Evolutionary conservation across 2,888 invertebrate species (phyloP).

Genomic region (Archaeoteleia sp.): DNA sequence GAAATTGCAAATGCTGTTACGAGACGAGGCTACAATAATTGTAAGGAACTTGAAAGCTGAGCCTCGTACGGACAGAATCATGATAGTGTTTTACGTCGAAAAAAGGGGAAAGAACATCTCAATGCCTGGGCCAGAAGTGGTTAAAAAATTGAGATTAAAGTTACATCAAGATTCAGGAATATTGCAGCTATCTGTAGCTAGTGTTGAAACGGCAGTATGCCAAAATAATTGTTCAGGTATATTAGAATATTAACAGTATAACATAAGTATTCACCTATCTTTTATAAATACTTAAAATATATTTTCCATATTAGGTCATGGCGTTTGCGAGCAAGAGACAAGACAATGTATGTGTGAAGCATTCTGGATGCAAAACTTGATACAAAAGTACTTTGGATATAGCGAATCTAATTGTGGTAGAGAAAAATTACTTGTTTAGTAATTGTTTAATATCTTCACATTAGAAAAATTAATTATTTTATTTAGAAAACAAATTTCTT

Average conservation of each 20-base stretch:
- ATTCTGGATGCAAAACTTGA: constrained; percentile 95
- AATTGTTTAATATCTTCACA: neutral
- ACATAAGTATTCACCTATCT: neutral
- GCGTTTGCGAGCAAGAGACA: constrained; percentile 88
- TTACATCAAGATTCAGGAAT: constrained; percentile 83
- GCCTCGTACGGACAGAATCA: constrained; percentile 75
- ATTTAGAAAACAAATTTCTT: constrained; percentile 5
- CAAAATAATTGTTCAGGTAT: constrained; percentile 92
- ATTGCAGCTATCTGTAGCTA: constrained; percentile 83
- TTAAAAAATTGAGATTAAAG: constrained; percentile 81
- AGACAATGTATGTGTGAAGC: constrained; percentile 93
- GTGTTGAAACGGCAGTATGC: constrained; percentile 89
- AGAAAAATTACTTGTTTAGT: neutral
- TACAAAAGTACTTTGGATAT: constrained; percentile 80
- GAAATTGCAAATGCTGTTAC: constrained; percentile 86
- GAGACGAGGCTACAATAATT: constrained; percentile 80
- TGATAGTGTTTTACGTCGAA: constrained; percentile 82
- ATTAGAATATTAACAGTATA: neutral
- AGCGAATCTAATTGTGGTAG: constrained; percentile 89
- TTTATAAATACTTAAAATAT: constrained; percentile 12
- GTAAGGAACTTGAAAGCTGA: constrained; percentile 76
- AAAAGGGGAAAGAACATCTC: constrained; percentile 76
- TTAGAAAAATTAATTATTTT: constrained; percentile 60
- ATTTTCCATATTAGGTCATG: constrained; percentile 82
- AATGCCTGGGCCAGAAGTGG: constrained; percentile 80